phyloP scores from a whole-genome alignment of 2,888 invertebrate genomes.

The Amorpha juglandis region DNA sequence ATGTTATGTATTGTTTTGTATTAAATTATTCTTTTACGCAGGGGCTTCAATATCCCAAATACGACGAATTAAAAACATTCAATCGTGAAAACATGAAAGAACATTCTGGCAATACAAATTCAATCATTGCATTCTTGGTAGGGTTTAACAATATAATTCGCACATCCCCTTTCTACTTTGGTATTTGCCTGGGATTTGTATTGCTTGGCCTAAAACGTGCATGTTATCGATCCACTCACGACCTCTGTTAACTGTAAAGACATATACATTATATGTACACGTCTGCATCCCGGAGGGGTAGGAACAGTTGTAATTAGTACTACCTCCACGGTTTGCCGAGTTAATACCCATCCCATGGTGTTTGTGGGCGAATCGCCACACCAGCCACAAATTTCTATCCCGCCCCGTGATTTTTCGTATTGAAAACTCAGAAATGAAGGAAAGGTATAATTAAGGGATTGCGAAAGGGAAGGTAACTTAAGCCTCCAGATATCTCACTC shows the following conservation, averaged over 20 bases:
- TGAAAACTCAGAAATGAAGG: too few species aligned
- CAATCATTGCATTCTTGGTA: not conserved
- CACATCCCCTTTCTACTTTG: not conserved
- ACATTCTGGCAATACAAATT: not conserved
- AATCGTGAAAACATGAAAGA: not conserved
- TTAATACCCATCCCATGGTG: too few species aligned
- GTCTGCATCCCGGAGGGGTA: too few species aligned
- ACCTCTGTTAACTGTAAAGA: constrained; percentile 1
- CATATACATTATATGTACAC: too few species aligned
- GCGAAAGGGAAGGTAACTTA: too few species aligned
- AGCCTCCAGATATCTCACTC: too few species aligned
- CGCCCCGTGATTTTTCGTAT: too few species aligned
- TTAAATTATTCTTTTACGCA: not conserved
- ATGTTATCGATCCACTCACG: not conserved
- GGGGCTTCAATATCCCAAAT: not conserved
- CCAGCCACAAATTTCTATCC: too few species aligned
- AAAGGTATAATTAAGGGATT: too few species aligned
- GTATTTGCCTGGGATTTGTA: not conserved
- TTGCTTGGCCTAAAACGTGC: not conserved
- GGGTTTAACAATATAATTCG: not conserved
- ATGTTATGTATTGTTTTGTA: not conserved
- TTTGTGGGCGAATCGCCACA: too few species aligned
- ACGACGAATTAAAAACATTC: not conserved
- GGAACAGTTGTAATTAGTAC: too few species aligned
- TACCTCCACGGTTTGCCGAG: too few species aligned